phyloP scores from a whole-genome alignment of 2,113 vertebrate genomes.

The Lagenorhynchus albirostris region DNA sequence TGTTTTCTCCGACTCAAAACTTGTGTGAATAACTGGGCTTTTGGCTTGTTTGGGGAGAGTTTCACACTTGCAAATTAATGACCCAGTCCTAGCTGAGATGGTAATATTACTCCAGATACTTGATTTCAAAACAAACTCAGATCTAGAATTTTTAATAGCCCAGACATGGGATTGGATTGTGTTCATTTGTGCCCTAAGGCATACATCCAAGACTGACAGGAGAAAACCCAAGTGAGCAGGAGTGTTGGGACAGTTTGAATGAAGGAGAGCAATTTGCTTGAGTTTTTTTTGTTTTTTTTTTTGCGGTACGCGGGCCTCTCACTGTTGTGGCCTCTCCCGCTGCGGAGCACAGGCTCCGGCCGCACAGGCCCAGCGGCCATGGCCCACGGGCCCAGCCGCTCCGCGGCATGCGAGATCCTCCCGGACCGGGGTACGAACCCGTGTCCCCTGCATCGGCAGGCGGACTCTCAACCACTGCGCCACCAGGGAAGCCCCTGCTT shows the following conservation, averaged over 20 bases:
- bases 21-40: background rate
- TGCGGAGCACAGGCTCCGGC: too few relatives aligned
- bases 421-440: too few relatives aligned
- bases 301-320: too few relatives aligned
- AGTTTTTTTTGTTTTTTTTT: background rate
- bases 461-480: too few relatives aligned
- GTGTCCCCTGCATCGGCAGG: too few relatives aligned
- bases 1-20: background rate
- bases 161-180: background rate
- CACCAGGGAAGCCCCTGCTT: background rate
- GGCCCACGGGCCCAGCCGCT: too few relatives aligned
- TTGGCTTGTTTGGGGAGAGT: background rate
- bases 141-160: slow-evolving; percentile 12
- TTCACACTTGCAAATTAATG: slow-evolving; percentile 37
- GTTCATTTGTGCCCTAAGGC: slow-evolving; percentile 2
- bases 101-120: background rate
- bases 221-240: background rate
- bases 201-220: background rate
- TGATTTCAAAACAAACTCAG: slow-evolving; percentile 18
- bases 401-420: too few relatives aligned
- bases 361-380: too few relatives aligned
- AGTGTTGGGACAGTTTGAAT: background rate
- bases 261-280: background rate
- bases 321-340: too few relatives aligned
- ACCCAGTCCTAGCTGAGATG: background rate